Base-by-base conservation (phyloP, 1,140 invertebrate species). In the Cephus cinctus region DNA sequence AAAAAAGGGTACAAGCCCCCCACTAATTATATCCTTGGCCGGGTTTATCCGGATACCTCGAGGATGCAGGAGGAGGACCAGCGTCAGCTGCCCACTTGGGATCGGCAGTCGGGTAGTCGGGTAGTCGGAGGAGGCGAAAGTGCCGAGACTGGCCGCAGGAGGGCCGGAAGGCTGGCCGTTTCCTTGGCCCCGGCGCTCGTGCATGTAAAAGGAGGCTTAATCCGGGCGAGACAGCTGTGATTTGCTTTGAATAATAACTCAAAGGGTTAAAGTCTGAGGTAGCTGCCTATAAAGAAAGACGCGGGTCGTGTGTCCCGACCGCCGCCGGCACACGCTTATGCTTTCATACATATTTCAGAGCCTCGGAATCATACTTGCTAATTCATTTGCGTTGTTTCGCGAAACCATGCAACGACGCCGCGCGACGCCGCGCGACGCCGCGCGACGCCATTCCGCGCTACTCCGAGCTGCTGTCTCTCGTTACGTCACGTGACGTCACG, bases 211-310 rank as follows among this genome's bases (percentile, higher is more conserved):
- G 60, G 62, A 3, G 3, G 6, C 25, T n/a, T 12, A 36, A 36
- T 12, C 6, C 8, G 35, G 8, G 8, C 56, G 54, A 42, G 50
- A 53, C 56, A 49, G 48, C 59, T 65, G 56, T 69, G 67, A 72
- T 72, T 72, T 64, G 67, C 67, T 67, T 69, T 70, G 67, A 72
- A 72, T 70, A 70, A 70, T 70, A 72, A 68, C 69, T 70, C 69
- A 71, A 71, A 71, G 67, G 67, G 51, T 52, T 57, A 57, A 52
- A 51, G 52, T 43, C 44, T 42, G 42, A 48, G 43, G 2, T 36
- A 3, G 4, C 34, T 30, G 27, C 47, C 47, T 45, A 52, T 25
- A 27, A 30, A 42, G 47, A 54, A 58, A 53, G 52, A 59, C 46
- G 48, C 48, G 53, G 50, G 49, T 47, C 48, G 48, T 49, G 48